These are phyloP conservation scores for Myotis findleyi DNA, from an alignment of 2,797 vertebrate genomes.

Conservation along the genomic window DNA sequence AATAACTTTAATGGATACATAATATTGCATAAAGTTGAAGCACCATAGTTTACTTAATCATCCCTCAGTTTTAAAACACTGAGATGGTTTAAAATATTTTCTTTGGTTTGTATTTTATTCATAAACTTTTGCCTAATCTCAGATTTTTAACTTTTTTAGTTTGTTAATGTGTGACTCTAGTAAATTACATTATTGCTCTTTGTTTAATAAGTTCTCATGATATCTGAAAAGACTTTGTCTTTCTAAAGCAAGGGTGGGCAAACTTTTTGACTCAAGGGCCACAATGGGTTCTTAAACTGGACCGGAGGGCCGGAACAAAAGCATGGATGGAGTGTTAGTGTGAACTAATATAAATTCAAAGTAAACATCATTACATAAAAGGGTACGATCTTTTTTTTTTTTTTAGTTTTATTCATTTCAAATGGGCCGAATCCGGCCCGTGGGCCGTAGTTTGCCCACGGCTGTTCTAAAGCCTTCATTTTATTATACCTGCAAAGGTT, in stretches of 20 bases:
- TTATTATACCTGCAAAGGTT: background rate
- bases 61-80: background rate
- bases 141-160: background rate
- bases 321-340: too few relatives aligned
- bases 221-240: background rate
- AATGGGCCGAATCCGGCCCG: too few relatives aligned
- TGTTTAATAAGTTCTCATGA: conserved; percentile 17
- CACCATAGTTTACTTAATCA: background rate
- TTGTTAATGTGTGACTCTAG: background rate
- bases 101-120: background rate
- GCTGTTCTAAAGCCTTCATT: background rate
- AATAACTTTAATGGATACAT: conserved; percentile 13
- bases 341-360: too few relatives aligned
- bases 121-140: background rate
- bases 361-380: too few relatives aligned
- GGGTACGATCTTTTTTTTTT: too few relatives aligned
- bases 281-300: too few relatives aligned
- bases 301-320: too few relatives aligned
- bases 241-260: background rate
- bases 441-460: too few relatives aligned
- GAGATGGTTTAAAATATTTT: conserved; percentile 9
- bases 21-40: background rate
- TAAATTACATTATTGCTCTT: background rate
- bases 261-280: too few relatives aligned
- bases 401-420: too few relatives aligned